Base-by-base conservation (phyloP, 1,140 invertebrate species). In the Berghia stephanieae region DNA sequence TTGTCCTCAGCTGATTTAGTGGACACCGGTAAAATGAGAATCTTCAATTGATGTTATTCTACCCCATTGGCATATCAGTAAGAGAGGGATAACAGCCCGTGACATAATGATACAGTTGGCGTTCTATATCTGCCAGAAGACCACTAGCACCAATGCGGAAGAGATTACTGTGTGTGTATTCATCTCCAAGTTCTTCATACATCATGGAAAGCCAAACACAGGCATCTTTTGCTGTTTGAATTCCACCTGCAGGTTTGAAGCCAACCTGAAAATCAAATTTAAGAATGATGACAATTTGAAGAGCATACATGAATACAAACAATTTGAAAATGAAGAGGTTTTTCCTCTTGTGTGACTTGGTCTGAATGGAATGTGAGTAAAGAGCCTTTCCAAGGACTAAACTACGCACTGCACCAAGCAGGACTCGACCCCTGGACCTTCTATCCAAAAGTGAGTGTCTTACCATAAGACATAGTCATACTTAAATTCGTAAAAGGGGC, bases 241-340 rank as follows among this genome's bases (percentile, higher is more conserved):
- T 96, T 34, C 98, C 98, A 66, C 98, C 98, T 60, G 98, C 98
- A 77, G 98, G 96, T 90, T 99, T 99, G 43, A 99, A 93, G 2
- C 98, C 98, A 84, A 99, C 93, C 94, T 96, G 78, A 78, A 89
- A 85, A 84, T 85, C 79, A 78, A 34, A 46, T n/a, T n/a, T n/a
- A n/a, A n/a, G n/a, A n/a, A n/a, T n/a, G n/a, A n/a, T n/a, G n/a
- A n/a, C n/a, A n/a, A n/a, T n/a, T n/a, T n/a, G n/a, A n/a, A n/a
- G n/a, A n/a, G n/a, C n/a, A n/a, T n/a, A n/a, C n/a, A n/a, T n/a
- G n/a, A n/a, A n/a, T n/a, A n/a, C n/a, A n/a, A n/a, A n/a, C n/a
- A n/a, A n/a, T n/a, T n/a, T n/a, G n/a, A n/a, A n/a, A n/a, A n/a
- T n/a, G n/a, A n/a, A n/a, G n/a, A n/a, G n/a, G n/a, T n/a, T n/a